Evolutionary conservation across 1,140 invertebrate species (phyloP).

Genomic region (Orchesella cincta): DNA sequence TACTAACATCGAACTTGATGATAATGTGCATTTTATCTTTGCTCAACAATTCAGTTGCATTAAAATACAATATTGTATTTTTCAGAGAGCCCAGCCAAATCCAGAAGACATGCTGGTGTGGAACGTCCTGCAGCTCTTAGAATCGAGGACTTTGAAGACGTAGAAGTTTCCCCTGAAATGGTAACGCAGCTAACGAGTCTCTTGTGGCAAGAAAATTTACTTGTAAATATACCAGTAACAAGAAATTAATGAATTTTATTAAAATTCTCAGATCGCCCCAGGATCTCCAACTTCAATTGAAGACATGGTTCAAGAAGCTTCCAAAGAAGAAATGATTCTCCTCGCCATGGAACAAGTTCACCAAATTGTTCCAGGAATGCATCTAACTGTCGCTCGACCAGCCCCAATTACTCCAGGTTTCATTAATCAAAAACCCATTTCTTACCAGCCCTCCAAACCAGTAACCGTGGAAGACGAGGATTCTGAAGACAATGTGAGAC

Average conservation of each 20-base stretch:
- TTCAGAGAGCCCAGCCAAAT: neutral
- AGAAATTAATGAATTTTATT: neutral
- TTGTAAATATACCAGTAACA: neutral
- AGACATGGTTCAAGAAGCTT: neutral
- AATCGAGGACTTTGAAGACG: slow-evolving; percentile 5
- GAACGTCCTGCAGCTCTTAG: neutral
- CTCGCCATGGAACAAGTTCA: neutral
- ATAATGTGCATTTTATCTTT: too few relatives aligned
- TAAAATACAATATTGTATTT: too few relatives aligned
- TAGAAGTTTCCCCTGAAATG: neutral
- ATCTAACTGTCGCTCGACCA: neutral
- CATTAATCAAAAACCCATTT: neutral
- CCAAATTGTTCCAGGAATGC: neutral
- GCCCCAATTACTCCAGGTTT: neutral
- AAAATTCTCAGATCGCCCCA: neutral
- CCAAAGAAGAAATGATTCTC: slow-evolving; percentile 20
- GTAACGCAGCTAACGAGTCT: too few relatives aligned
- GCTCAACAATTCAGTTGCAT: too few relatives aligned
- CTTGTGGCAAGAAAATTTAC: neutral
- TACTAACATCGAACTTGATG: too few relatives aligned
- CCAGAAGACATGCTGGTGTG: neutral
- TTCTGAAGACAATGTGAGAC: neutral
- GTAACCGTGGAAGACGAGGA: slow-evolving; percentile 1
- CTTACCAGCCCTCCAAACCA: neutral
- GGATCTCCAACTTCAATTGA: neutral